Base-by-base conservation (phyloP, 2,888 invertebrate genomes). In the Idaea straminata region DNA sequence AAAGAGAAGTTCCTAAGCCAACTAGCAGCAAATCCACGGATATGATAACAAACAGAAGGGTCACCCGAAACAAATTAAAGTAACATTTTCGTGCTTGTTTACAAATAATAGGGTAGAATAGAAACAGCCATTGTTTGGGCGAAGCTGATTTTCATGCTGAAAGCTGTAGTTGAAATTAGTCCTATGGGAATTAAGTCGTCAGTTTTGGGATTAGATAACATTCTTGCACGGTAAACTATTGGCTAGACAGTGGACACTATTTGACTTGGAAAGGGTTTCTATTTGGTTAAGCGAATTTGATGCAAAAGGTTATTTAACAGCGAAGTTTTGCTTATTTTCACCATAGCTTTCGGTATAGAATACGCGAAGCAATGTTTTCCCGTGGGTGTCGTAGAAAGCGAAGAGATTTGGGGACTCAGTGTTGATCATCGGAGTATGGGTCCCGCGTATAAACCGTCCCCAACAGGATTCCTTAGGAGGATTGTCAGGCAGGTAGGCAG, bases 1-100 rank as follows among this genome's bases (percentile, higher is more conserved):
- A 36, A 65, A 65, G 62, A 35, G 6, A 60, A 65, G 47, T 62
- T 62, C 62, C 34, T 59, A 15, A 16, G 15, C 62, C 62, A 62
- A 65, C 62, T 60, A 65, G 57, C 47, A 15, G 34, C 38, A 35
- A 35, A 47, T 47, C 47, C 10, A 47, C 47, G 47, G 47, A 47
- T 47, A 47, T 47, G 47, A 47, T 47, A 47, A 47, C 47, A 47
- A 47, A 47, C 47, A 47, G 10, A 47, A 47, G 47, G 47, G 47
- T 47, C 47, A 47, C 47, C 47, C 47, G 47, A 47, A 47, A 47
- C 47, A 47, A 47, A 47, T 47, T 47, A 47, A 47, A 47, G 47
- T 47, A 47, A 47, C 47, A 47, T 47, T 47, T 47, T 47, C 47
- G 13, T 47, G 47, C 47, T 47, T 47, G 47, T 47, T 47, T 47